phyloP scores from a whole-genome alignment of 2,888 invertebrate genomes.

The Spialia ferax region DNA sequence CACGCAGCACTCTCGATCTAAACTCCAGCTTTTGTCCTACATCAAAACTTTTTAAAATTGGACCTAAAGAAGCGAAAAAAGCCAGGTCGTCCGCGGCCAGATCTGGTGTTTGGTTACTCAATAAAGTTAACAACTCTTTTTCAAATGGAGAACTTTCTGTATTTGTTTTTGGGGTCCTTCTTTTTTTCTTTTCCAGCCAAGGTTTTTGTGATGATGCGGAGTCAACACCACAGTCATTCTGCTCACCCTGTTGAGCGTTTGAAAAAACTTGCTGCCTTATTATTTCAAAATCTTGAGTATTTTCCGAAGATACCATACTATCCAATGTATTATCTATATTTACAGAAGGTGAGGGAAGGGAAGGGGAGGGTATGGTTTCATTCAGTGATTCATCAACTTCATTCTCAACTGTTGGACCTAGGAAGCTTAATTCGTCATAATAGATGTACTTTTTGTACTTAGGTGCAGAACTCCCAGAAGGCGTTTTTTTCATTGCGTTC shows the following conservation, averaged over 20 bases:
- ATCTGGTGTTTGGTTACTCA: slow-evolving; percentile 48
- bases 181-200: slow-evolving; percentile 42
- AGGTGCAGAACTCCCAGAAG: slow-evolving; percentile 49
- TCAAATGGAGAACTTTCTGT: slow-evolving; percentile 39
- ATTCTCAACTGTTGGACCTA: slow-evolving; percentile 45
- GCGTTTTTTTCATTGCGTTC: slow-evolving; percentile 42
- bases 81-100: slow-evolving; percentile 47
- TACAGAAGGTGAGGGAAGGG: too few relatives aligned
- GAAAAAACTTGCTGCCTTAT: too few relatives aligned
- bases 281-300: too few relatives aligned
- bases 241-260: too few relatives aligned
- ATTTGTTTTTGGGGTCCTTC: slow-evolving; percentile 28
- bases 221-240: too few relatives aligned
- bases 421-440: slow-evolving; percentile 48
- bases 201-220: slow-evolving; percentile 42
- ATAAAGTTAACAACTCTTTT: slow-evolving; percentile 46
- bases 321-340: too few relatives aligned
- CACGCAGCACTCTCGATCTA: slow-evolving; percentile 49
- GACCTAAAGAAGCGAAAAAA: slow-evolving; percentile 49
- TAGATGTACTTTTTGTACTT: slow-evolving; percentile 45
- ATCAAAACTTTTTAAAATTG: slow-evolving; percentile 48
- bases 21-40: slow-evolving; percentile 49
- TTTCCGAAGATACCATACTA: too few relatives aligned
- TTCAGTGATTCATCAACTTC: slow-evolving; percentile 47
- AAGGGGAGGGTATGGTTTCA: too few relatives aligned